phyloP scores from a whole-genome alignment of 2,888 invertebrate genomes.

The Cordilura impudica region DNA sequence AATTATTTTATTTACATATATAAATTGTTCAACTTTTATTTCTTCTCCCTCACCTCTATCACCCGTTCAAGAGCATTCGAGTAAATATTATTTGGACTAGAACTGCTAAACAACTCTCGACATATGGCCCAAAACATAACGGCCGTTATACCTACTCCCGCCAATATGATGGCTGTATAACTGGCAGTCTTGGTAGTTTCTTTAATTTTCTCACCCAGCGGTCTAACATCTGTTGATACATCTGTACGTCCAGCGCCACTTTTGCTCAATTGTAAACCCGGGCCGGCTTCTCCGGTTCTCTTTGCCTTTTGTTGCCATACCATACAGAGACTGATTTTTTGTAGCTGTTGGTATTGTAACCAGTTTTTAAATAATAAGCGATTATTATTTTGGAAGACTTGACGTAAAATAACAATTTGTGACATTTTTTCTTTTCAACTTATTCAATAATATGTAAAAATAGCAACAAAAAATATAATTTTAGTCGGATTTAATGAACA shows the following conservation, averaged over 20 bases:
- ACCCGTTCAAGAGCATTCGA: constrained; percentile 87
- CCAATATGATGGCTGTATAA: constrained; percentile 89
- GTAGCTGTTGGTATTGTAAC: constrained; percentile 30
- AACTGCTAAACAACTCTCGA: constrained; percentile 91
- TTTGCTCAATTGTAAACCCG: constrained; percentile 32
- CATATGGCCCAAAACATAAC: constrained; percentile 91
- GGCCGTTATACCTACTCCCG: constrained; percentile 89
- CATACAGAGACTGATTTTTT: constrained; percentile 42
- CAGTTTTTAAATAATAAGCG: not conserved
- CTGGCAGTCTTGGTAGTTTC: constrained; percentile 93
- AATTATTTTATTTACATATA: not conserved
- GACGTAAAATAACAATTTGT: constrained; percentile 68
- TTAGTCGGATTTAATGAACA: not conserved
- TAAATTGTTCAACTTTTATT: not conserved
- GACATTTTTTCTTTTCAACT: constrained; percentile 63
- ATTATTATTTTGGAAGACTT: constrained; percentile 40
- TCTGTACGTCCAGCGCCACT: constrained; percentile 61
- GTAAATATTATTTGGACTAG: constrained; percentile 92
- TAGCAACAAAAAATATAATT: not conserved
- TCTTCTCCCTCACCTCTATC: constrained; percentile 79
- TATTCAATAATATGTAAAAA: not conserved
- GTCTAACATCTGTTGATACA: constrained; percentile 80
- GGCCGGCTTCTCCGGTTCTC: not conserved
- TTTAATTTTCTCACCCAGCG: constrained; percentile 88
- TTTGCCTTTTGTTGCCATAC: constrained; percentile 41